phyloP scores from a whole-genome alignment of 2,797 vertebrate species.

The Kryptolebias ocellatus region DNA sequence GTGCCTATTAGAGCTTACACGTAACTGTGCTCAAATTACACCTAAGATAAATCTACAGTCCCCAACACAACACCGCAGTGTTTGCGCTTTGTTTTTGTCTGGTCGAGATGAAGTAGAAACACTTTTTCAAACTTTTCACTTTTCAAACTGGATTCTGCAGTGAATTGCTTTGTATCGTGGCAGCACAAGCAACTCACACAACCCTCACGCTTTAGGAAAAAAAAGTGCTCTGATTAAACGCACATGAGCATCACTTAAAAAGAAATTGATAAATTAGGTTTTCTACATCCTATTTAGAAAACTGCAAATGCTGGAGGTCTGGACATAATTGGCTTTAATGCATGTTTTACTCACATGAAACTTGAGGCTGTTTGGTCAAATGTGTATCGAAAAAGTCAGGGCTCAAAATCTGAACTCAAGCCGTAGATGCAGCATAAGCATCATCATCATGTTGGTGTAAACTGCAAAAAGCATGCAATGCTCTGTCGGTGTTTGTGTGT shows the following conservation, averaged over 20 bases:
- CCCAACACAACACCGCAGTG: conserved; percentile 1
- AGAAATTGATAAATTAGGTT: conserved; percentile 5
- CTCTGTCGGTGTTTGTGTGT: conserved; percentile 12
- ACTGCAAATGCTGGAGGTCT: conserved; percentile 10
- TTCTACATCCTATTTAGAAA: conserved; percentile 21
- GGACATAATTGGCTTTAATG: conserved; percentile 14
- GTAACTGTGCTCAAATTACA: conserved; percentile 5
- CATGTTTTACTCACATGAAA: conserved; percentile 19
- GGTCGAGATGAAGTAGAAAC: not conserved
- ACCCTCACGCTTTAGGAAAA: not conserved
- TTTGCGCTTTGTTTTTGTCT: conserved; percentile 2
- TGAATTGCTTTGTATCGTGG: not conserved
- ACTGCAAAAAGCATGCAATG: not conserved
- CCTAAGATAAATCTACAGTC: conserved; percentile 5
- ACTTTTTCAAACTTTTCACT: no score
- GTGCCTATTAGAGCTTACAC: conserved; percentile 30
- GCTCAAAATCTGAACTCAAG: conserved; percentile 18
- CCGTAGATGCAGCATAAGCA: not conserved
- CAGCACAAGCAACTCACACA: conserved; percentile 23
- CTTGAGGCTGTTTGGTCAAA: conserved; percentile 7
- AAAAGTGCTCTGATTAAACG: conserved; percentile 23
- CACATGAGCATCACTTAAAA: conserved; percentile 29
- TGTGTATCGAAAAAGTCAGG: conserved; percentile 13
- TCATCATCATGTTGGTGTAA: not conserved
- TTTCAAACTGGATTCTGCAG: not conserved